Base-by-base conservation (phyloP, 2,113 vertebrate genomes). In the Varanus komodoensis region DNA sequence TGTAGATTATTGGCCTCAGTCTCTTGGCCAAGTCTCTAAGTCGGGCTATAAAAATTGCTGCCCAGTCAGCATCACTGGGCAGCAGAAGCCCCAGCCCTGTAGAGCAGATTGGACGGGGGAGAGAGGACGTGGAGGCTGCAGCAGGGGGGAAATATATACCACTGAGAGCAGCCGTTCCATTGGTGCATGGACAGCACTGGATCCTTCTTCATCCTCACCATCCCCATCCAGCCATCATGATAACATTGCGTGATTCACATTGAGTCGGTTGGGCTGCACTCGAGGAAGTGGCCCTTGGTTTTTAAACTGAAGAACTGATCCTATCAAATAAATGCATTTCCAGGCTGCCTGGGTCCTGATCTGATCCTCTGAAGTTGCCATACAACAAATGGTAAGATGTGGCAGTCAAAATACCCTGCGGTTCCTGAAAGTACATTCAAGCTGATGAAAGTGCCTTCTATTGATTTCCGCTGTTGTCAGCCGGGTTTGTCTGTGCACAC, bases 391-490 rank as follows among this genome's bases (percentile, higher is more conserved):
- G 15, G 11, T 48, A 68, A 23, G 61, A 38, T 48, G 25, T 17
- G 23, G 19, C 14, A 67, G 57, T 61, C 69, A 86, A 34, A 54
- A 54, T 57, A 86, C 23, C 27, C 2, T 14, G 52, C 71, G 61
- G 61, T 77, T 61, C 77, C 71, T 38, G 52, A 61, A 87, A 77
- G 52, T 25, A 75, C n/a, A 7, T 17, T 75, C 61, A 57, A 86
- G 71, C 73, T 77, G 52, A 77, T 87, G 61, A 77, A 87, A 87
- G n/a, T 75, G 50, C 71, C 25, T 75, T 57, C n/a, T 86, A 57
- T 77, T 61, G 85, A 87, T 87, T 87, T 87, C 52, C 29, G 52
- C 17, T 44, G 85, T 32, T 34, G 48, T 86, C 69, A 86, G 32
- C 15, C 67, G 27, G 23, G 21, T 74, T 74, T 57, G 69, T 34